phyloP scores from a whole-genome alignment of 2,113 vertebrate genomes.

The Chlamydotis undulata region DNA sequence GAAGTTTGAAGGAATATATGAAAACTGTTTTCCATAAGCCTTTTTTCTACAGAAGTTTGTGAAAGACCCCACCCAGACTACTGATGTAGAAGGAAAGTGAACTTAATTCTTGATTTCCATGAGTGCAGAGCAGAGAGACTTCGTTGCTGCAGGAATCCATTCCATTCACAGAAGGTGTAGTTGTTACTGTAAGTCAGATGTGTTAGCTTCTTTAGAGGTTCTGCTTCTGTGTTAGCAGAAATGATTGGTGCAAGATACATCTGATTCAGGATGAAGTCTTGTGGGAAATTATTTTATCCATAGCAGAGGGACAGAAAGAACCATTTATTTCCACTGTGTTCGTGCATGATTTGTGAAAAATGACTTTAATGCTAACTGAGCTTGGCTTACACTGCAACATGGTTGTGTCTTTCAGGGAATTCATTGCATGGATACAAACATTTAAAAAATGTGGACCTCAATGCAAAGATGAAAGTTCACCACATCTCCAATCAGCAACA shows the following conservation, averaged over 20 bases:
- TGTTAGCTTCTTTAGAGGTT: background rate
- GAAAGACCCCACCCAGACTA: background rate
- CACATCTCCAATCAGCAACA: background rate
- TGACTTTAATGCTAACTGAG: background rate
- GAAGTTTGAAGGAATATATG: background rate
- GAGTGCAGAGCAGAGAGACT: background rate
- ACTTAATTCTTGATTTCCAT: background rate
- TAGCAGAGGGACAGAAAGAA: background rate
- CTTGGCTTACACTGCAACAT: background rate
- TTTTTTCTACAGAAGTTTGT: background rate
- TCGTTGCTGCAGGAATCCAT: rapidly evolving
- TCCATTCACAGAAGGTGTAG: background rate
- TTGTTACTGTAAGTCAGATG: background rate
- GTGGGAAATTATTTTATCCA: background rate
- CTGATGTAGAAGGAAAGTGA: background rate
- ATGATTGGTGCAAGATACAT: background rate
- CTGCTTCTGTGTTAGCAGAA: background rate
- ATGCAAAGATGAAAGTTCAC: background rate
- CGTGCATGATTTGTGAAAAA: background rate
- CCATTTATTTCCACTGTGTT: background rate
- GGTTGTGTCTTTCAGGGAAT: background rate
- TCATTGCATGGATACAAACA: background rate
- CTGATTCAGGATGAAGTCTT: background rate
- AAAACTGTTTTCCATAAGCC: background rate
- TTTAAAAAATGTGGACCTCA: background rate